Base-by-base conservation (phyloP, 2,888 invertebrate species). In the Boloria euphrosyne region DNA sequence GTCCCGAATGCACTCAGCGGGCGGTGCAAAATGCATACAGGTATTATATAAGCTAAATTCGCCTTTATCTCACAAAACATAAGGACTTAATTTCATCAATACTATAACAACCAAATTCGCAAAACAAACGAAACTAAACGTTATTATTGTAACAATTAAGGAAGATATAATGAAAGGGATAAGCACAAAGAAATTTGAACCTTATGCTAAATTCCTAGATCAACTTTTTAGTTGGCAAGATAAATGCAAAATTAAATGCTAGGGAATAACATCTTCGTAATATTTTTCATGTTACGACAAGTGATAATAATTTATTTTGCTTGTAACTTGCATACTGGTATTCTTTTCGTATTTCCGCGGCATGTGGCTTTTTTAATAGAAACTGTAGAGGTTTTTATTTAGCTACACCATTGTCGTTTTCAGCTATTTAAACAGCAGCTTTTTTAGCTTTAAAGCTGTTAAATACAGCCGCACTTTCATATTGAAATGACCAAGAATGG, bases 71-170 rank as follows among this genome's bases (percentile, higher is more conserved):
- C 57, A 63, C 58, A 61, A 46, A 13, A 0, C 0, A 62, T 75
- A 81, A 76, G 74, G 67, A 71, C 50, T 70, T 77, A 75, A 76
- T 67, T 82, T 67, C 50, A 57, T 63, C 74, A 71, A 71, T 47
- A 22, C 58, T 43, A 66, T 18, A 51, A 44, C 53, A 57, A 17
- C 75, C 80, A 71, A 86, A 87, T 85, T 83, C 81, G 83, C 84
- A 86, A 89, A 88, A 88, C 88, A 87, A 89, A 89, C 84, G 75
- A 83, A 88, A 89, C 85, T 84, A 86, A 86, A 86, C 81, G 81
- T 78, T 85, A 83, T 82, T 78, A 81, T 82, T 82, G 81, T 83
- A 83, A 88, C 86, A 89, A 90, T 90, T 89, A 90, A 86, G 83
- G 80, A 84, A 78, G 77, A 77, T 80, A 84, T 87, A 87, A 85